Percentiles rank a stretch among this genome's conserved stretches.
These are phyloP conservation scores for Listronotus oregonensis DNA, from an alignment of 1,140 invertebrate species.

Conservation along the genomic window DNA sequence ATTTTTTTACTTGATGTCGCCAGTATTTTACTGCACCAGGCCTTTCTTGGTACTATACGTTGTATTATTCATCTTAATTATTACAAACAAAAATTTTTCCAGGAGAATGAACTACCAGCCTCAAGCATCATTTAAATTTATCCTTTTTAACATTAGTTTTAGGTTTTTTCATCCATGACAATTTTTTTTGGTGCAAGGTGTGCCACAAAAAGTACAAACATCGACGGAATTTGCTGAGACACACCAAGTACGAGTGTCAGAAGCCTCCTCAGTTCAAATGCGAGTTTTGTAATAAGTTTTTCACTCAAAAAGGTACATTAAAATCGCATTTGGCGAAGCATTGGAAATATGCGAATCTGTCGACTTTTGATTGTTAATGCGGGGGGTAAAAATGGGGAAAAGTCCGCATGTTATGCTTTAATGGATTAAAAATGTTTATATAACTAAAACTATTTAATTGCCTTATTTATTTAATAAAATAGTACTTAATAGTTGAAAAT, in stretches of 20 bases:
- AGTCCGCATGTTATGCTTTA: too few relatives aligned
- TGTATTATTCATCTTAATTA: too few relatives aligned
- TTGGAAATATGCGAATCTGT: constrained; percentile 20
- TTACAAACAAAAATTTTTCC: too few relatives aligned
- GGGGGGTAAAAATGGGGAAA: too few relatives aligned
- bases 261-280: constrained; percentile 61
- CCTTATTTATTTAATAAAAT: too few relatives aligned
- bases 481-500: too few relatives aligned
- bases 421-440: too few relatives aligned
- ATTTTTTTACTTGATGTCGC: too few relatives aligned
- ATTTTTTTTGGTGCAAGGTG: constrained; percentile 36
- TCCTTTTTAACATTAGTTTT: constrained; percentile 6
- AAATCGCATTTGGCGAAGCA: constrained; percentile 44
- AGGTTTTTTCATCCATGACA: constrained; percentile 24
- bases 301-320: constrained; percentile 48
- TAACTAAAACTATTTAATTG: too few relatives aligned
- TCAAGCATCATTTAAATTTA: background rate
- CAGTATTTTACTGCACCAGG: too few relatives aligned
- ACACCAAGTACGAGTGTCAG: constrained; percentile 61
- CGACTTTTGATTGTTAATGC: constrained; percentile 8
- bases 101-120: background rate
- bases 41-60: too few relatives aligned
- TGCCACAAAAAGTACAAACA: constrained; percentile 49
- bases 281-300: constrained; percentile 44
- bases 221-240: constrained; percentile 48